Evolutionary conservation across 2,797 vertebrate genomes (phyloP), one percentile per base, ranked within the genome.

Genomic region (Synaphobranchus kaupii): DNA sequence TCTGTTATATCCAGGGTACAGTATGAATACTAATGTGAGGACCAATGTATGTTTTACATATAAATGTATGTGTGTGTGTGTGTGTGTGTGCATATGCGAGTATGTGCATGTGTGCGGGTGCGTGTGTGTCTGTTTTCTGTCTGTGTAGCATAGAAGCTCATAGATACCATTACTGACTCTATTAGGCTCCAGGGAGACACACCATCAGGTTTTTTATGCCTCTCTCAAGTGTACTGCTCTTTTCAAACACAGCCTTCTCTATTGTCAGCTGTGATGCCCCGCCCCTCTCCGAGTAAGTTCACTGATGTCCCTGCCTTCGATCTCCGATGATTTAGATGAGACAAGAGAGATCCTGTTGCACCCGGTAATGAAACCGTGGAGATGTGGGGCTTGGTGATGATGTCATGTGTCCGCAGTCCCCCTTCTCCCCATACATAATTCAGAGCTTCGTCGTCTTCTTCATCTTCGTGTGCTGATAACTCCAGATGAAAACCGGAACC

Each of bases 221-320:
- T 13, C 39, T 84, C 50, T 39, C 5, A 39, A 58, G 60, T 47
- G 6, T 78, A 3, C n/a, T n/a, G n/a, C n/a, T n/a, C n/a, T 78
- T 78, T 78, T 78, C 73, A 78, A 31, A 78, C 34, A 78, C 31
- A 1, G 44, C 34, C 73, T 22, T 47, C 73, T 78, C 17, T 47
- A 17, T 47, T 78, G 17, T 78, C 12, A 39, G 34, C 34, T 22
- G 34, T 47, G 73, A 22, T 47, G 34, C 39, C 1, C 25, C 63
- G 7, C n/a, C 9, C 63, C n/a, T 1, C 39, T 3, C 76, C 76
- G 44, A 5, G 44, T 10, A 9, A 48, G 44, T 47, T 80, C 17
- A 80, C 76, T 48, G 76, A 80, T 80, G 76, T 80, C 76, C 76
- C 48, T 80, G 39, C 76, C 44, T 80, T 80, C 44, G 20, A 80